Conservation (phyloP, 2,113 vertebrate species). For the Brachypodius melanocephalos region DNA sequence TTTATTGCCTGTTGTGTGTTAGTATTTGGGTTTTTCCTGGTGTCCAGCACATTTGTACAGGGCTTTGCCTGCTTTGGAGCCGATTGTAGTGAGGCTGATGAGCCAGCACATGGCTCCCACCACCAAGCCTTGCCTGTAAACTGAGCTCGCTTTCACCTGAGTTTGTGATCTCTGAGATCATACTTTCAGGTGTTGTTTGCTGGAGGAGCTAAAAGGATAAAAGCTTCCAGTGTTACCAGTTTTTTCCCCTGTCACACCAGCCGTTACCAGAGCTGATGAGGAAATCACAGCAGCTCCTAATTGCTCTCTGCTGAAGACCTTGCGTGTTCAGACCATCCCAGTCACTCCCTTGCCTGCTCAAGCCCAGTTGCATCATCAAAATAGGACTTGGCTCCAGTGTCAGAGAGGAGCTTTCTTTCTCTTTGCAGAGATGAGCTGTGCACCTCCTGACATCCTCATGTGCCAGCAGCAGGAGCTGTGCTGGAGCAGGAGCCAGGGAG, state of each 20-base stretch:
- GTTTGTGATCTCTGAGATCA: slow-evolving; percentile 4
- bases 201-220: background rate
- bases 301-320: background rate
- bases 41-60: background rate
- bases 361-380: background rate
- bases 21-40: background rate
- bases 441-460: background rate
- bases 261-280: background rate
- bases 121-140: background rate
- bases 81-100: background rate
- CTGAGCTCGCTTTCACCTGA: background rate
- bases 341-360: slow-evolving; percentile 1
- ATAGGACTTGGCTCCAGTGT: background rate
- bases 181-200: background rate
- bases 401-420: background rate
- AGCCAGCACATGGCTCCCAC: background rate
- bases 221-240: background rate
- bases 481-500: background rate
- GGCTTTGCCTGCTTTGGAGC: background rate
- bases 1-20: background rate
- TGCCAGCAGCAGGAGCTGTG: background rate
- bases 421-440: background rate
- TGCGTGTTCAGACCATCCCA: background rate
- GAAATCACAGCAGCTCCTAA: background rate
- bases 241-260: background rate